Percentiles rank a stretch among this genome's conserved stretches.
Evolutionary conservation across 2,113 vertebrate genomes (phyloP).

Genomic region (Scopus umbretta): DNA sequence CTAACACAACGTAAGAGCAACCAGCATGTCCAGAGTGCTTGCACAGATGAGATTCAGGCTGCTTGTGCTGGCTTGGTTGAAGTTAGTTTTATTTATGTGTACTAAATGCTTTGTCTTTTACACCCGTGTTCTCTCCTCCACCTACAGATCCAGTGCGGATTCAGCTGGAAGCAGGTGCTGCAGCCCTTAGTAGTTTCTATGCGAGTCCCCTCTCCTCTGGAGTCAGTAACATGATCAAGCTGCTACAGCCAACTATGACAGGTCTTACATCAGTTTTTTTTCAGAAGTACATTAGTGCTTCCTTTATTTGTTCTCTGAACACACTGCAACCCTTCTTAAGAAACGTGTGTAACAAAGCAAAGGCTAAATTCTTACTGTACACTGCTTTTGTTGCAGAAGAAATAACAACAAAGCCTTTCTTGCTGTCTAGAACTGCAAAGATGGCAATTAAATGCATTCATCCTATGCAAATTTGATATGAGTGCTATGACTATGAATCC

Average conservation of each 20-base stretch:
- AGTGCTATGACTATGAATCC: background rate
- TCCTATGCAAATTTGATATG: background rate
- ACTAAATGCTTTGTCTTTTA: background rate
- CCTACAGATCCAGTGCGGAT: conserved; percentile 74
- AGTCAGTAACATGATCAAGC: conserved; percentile 83
- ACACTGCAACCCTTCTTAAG: background rate
- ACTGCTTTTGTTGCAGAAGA: background rate
- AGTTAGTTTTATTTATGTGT: background rate
- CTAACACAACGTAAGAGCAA: background rate
- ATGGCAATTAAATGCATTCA: background rate
- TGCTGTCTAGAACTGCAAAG: background rate
- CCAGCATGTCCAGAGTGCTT: background rate
- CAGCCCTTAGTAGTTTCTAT: conserved; percentile 85
- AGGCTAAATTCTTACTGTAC: background rate
- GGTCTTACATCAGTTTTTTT: too few relatives aligned
- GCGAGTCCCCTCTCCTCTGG: conserved; percentile 81
- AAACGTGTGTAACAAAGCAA: background rate
- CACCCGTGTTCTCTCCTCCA: background rate
- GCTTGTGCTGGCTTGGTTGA: background rate
- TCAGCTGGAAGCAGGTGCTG: conserved; percentile 84
- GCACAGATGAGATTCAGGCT: background rate
- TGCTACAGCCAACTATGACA: conserved; percentile 84
- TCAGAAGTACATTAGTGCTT: background rate
- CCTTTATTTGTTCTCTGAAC: background rate
- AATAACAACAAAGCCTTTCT: background rate